Base-by-base conservation (phyloP, 1,140 invertebrate species). In the Acromyrmex heyeri region DNA sequence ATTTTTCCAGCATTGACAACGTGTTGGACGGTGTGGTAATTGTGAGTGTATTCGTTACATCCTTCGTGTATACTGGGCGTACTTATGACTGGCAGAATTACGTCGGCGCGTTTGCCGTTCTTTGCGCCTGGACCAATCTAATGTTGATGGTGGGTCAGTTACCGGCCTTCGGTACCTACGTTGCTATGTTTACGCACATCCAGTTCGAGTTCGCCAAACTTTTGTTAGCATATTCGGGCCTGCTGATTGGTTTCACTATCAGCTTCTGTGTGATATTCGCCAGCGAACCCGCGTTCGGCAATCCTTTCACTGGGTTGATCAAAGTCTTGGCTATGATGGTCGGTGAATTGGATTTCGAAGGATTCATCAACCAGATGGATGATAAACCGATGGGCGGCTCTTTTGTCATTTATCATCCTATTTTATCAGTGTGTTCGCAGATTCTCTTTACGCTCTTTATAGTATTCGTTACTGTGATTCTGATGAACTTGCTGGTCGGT, bases 401-500 rank as follows among this genome's bases (percentile, higher is more conserved):
- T 0, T 94, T 95, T 48, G 90, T 94, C 10, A 92, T 95, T 59
- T 95, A 95, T 78, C 94, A 95, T 87, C 94, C 95, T 0, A 44
- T 44, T 10, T 70, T 95, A 0, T 96, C 96, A 6, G 92, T 96
- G 3, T 97, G 96, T 50, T 95, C 96, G 0, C 96, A 97, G 89
- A 94, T 97, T 3, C 95, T 97, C 10, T 97, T 97, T 86, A 95
- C 96, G 4, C 88, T 96, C 0, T 97, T 97, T 87, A 95, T 97
- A 16, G 95, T 97, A 53, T 96, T 97, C 89, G 96, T 97, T 7
- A 97, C 97, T 3, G 96, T 97, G 18, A 96, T 97, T 21, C 90
- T 97, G 2, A 97, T 97, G 97, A 97, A 97, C 93, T 87, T 97
- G 1, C 92, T 97, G 0, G 96, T 97, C n/a, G 97, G 97, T 88